Evolutionary conservation across 2,113 vertebrate species (phyloP).

Genomic region (Trachemys scripta): DNA sequence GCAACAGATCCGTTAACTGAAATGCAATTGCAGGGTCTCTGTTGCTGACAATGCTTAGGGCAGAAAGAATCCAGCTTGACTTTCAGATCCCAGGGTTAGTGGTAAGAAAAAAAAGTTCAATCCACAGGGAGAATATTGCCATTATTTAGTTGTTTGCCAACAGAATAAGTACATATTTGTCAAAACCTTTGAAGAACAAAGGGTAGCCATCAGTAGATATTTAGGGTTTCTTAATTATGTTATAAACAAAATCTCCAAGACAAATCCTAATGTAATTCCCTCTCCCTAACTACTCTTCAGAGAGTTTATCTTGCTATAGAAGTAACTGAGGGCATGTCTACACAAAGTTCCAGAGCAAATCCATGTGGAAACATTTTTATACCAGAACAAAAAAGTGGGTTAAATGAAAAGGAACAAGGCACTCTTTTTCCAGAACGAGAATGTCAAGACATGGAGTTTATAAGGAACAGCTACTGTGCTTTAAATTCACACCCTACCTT

Average conservation of each 20-base stretch:
- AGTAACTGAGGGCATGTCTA: background rate
- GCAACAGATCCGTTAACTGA: background rate
- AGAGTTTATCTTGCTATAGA: background rate
- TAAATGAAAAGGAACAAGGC: background rate
- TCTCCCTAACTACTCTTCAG: background rate
- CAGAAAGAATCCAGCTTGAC: background rate
- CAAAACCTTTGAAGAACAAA: background rate
- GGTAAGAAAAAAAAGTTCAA: background rate
- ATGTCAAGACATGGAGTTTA: background rate
- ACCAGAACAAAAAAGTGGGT: background rate
- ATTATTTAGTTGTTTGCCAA: background rate
- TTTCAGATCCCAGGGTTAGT: background rate
- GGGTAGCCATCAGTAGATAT: background rate
- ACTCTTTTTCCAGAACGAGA: background rate
- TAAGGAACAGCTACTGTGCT: background rate
- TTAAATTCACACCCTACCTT: background rate
- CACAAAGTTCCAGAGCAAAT: background rate
- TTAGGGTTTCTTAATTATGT: background rate
- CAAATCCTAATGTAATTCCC: background rate
- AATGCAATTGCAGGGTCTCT: rapidly evolving
- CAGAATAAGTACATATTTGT: background rate
- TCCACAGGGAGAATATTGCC: background rate
- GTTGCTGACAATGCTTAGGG: background rate
- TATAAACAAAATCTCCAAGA: background rate
- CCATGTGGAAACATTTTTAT: background rate